Conservation (phyloP, 2,113 vertebrate species). For the Anser cygnoides region DNA sequence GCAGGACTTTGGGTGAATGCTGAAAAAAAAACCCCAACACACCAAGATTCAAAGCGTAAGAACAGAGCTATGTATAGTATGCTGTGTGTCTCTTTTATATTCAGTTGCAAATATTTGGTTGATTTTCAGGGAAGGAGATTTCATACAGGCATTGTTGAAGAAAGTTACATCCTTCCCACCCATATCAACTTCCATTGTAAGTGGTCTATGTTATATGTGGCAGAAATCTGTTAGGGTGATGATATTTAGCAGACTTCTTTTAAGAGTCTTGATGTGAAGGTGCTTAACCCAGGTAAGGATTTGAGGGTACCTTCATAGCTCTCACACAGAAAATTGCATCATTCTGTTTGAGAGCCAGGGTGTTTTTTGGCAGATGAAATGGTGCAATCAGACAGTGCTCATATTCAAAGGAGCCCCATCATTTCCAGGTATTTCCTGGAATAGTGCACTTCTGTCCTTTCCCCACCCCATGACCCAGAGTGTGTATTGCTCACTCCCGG, state of each 20-base stretch:
- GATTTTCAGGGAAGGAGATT: background rate
- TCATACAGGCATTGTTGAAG: background rate
- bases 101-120: background rate
- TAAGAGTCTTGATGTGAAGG: background rate
- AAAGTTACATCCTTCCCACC: background rate
- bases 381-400: constrained; percentile 10
- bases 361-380: background rate
- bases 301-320: background rate
- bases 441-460: constrained; percentile 26
- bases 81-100: background rate
- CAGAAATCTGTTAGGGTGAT: background rate
- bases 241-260: background rate
- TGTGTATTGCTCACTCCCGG: constrained; percentile 36
- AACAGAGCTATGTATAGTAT: background rate
- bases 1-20: background rate
- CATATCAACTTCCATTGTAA: background rate
- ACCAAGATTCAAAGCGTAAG: background rate
- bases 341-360: background rate
- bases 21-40: fast-evolving
- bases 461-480: background rate
- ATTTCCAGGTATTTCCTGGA: constrained; percentile 65
- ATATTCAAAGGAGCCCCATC: constrained; percentile 21
- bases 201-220: background rate
- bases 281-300: background rate
- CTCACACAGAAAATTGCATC: background rate